These are phyloP conservation scores for Acleris emargana DNA, from an alignment of 2,888 invertebrate genomes.

Conservation along the genomic window DNA sequence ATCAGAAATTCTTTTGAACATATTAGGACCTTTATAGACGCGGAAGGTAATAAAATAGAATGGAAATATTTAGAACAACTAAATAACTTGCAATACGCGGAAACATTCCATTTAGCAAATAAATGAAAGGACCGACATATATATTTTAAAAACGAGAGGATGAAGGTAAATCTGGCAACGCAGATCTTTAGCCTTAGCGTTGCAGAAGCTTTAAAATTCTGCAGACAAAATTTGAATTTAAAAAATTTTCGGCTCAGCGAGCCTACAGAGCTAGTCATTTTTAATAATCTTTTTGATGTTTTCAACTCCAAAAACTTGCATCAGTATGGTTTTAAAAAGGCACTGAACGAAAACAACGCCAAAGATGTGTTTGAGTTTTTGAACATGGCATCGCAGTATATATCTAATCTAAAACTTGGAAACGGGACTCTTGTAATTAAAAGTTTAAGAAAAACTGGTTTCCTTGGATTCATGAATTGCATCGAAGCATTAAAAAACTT, in stretches of 20 bases:
- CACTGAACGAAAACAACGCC: slow-evolving; percentile 27
- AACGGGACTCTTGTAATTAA: slow-evolving; percentile 2
- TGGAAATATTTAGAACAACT: slow-evolving; percentile 4
- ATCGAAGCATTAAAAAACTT: not conserved
- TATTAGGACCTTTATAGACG: slow-evolving; percentile 21
- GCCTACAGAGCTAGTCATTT: slow-evolving; percentile 3
- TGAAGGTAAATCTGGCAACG: slow-evolving; percentile 33
- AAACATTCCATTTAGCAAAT: slow-evolving; percentile 18
- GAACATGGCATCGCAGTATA: not conserved
- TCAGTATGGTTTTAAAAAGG: slow-evolving; percentile 36
- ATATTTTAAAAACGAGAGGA: slow-evolving; percentile 25
- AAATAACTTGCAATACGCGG: slow-evolving; percentile 10
- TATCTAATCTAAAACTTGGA: slow-evolving; percentile 3
- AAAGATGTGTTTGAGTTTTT: slow-evolving; percentile 20
- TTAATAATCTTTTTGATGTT: slow-evolving; percentile 35
- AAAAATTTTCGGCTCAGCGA: slow-evolving; percentile 15
- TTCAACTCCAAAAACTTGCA: slow-evolving; percentile 36
- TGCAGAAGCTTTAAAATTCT: slow-evolving; percentile 33
- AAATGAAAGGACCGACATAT: slow-evolving; percentile 10
- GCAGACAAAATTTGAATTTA: slow-evolving; percentile 5
- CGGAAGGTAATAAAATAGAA: slow-evolving; percentile 10
- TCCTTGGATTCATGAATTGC: not conserved
- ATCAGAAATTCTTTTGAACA: slow-evolving; percentile 37
- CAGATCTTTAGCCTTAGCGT: slow-evolving; percentile 34
- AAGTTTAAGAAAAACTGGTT: not conserved